Base-by-base conservation (phyloP, 2,888 invertebrate genomes). In the Trypoxylon attenuatum region DNA sequence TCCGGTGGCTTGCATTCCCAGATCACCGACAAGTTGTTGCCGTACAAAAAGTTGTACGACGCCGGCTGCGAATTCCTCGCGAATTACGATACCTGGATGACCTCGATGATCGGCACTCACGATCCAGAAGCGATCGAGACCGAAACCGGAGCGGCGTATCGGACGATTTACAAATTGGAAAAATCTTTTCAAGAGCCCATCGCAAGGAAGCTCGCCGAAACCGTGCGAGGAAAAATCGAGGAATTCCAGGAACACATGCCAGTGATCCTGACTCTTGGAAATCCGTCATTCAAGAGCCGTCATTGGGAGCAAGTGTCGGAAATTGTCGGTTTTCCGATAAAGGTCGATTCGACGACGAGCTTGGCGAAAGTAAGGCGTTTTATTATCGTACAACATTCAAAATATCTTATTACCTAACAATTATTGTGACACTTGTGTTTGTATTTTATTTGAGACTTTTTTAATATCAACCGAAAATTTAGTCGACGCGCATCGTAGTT, bases 241-340 rank as follows among this genome's bases (percentile, higher is more conserved):
- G 92, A 92, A 2, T 98, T 98, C 87, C 94, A 94, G 72, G 91
- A 91, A n/a, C 90, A 95, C 78, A 89, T 97, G 91, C 96, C 98
- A 0, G 93, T 98, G n/a, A 94, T 98, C 33, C 92, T 94, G 84
- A 97, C 97, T 0, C 88, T 98, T 16, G 98, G 98, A 43, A 98
- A 98, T 89, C 97, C 97, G 0, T 97, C 97, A 52, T 92, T 98
- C 92, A 95, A 96, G 82, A 90, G 89, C 1, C 91, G 96, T 0
- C 98, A 98, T 86, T 98, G 98, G 98, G 96, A 96, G 82, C 93
- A 94, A 87, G 93, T 98, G 3, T 97, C 97, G 0, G 97, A 98
- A 81, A 94, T 97, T 64, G 95, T 98, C 73, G 98, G 98, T 0
- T 97, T 96, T 86, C 96, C 96, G 0, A 94, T 98, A 39, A 91